A percentile compares a stretch with the other conserved stretches of the same genome.
phyloP scores from a whole-genome alignment of 92 coral and sea anemone species.

The Heteractis magnifica region DNA sequence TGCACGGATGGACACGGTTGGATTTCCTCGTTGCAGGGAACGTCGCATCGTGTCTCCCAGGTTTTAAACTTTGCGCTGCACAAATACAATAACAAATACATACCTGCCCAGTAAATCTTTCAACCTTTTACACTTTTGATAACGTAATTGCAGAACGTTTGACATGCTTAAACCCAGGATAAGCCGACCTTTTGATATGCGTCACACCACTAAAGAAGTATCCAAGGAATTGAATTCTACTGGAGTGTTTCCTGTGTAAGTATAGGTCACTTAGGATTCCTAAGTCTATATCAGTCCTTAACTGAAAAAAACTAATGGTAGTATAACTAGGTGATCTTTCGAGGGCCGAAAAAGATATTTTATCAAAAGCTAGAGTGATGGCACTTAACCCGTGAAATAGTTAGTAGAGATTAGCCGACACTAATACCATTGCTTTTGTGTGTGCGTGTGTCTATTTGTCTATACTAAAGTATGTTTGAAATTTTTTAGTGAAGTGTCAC shows the following conservation, averaged over 20 bases:
- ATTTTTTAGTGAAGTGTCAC: background rate
- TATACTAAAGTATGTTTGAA: background rate
- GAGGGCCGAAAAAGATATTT: no score
- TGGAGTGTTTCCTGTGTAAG: background rate
- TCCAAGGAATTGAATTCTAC: background rate
- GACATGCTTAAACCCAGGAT: background rate
- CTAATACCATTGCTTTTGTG: no score
- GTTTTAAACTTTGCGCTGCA: no score
- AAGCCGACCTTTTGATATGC: background rate
- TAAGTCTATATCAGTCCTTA: background rate
- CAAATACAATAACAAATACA: background rate
- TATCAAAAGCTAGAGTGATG: no score
- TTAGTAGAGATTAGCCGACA: no score
- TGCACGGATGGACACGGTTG: no score
- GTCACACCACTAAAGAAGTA: background rate
- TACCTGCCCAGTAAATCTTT: background rate
- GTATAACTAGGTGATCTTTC: background rate
- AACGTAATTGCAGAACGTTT: background rate
- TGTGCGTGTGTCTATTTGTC: background rate
- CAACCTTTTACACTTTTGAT: background rate
- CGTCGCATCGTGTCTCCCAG: no score
- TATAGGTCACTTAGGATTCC: background rate
- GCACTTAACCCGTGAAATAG: no score
- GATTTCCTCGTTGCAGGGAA: no score
- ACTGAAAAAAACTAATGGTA: no score